Evolutionary conservation across 2,888 invertebrate species (phyloP), one percentile per base, ranked within the genome.

Genomic region (Azorinus chamasolen): DNA sequence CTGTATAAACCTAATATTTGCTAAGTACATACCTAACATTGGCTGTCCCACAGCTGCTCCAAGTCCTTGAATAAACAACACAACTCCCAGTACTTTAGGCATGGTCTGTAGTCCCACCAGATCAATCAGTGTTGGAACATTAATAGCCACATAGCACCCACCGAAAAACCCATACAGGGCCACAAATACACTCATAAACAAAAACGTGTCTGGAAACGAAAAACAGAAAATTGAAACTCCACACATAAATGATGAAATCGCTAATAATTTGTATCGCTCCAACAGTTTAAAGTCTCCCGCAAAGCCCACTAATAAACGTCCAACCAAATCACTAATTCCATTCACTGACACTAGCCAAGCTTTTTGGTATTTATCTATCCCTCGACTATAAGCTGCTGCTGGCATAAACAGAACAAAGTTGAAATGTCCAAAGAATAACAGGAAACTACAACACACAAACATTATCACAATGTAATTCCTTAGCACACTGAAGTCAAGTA

Each of bases 351-450:
- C 84, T 14, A 90, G 71, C 51, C 77, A 59, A 2, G 90, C 89
- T 51, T 81, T 86, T 12, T 88, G 72, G 61, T 85, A 87, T 16
- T 81, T 77, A 2, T 64, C 57, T 16, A 88, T 83, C 14, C 85
- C 86, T 41, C 79, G 68, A 6, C 64, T 62, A 5, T 20, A 25
- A 6, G 83, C 84, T 45, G 84, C 76, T 8, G 75, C 41, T 0
- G 90, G 89, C 72, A 90, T 77, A 69, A 89, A 89, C 2, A 89
- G 45, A 37, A 89, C 83, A 45, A 88, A 88, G 55, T 88, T 89
- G 63, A 90, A 89, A 75, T 88, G 87, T 18, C 89, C 90, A 58
- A 89, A 87, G 54, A 89, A 89, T 16, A 79, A 59, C 1, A 88
- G 63, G 59, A 89, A 89, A 50, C 84, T 85, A 6, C 85, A 73